Evolutionary conservation across 2,888 invertebrate species (phyloP), one percentile per base, ranked within the genome.

Genomic region (Lissocephala sabroskyi): DNA sequence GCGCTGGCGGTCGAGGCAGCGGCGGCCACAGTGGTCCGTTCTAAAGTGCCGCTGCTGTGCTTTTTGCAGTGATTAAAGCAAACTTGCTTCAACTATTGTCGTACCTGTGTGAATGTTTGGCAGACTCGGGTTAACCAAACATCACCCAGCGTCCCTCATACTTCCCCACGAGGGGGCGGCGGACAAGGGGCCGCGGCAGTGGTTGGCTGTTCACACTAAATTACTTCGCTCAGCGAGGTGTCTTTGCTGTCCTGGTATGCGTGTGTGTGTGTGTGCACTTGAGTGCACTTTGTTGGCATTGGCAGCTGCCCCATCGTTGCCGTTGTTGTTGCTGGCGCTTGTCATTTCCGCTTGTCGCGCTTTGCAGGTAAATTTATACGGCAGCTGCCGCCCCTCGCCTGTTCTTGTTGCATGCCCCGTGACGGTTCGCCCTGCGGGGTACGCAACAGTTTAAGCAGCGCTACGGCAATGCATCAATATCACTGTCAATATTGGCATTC

Each of bases 21-120:
- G 9, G 30, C 41, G 7, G 6, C 19, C 6, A 13, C 32, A n/a
- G 33, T 32, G 45, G 52, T 54, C 46, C 54, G 33, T 43, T 64
- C 64, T 55, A 65, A 67, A 61, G 73, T 65, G 63, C 65, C 36
- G 50, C 56, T 57, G 60, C 56, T 57, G 54, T 64, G 60, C 74
- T 65, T 66, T 70, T 55, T 55, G 52, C 77, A 70, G 74, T 77
- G 78, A 71, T 71, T 71, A 75, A 77, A 75, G 75, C 77, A 71
- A 77, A 71, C 77, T 71, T 71, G 66, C 75, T 73, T 59, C 58
- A 64, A 67, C 54, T 52, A 48, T 66, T 77, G 19, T n/a, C 6
- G 14, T 41, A 14, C 44, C 28, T 35, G 40, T 50, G 46, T 32
- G 35, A 44, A 49, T 45, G 45, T 18, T 35, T 37, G 37, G n/a